Percentiles rank a stretch among this genome's conserved stretches.
Evolutionary conservation across 2,888 invertebrate genomes (phyloP).

Genomic region (Heliconius hortense): DNA sequence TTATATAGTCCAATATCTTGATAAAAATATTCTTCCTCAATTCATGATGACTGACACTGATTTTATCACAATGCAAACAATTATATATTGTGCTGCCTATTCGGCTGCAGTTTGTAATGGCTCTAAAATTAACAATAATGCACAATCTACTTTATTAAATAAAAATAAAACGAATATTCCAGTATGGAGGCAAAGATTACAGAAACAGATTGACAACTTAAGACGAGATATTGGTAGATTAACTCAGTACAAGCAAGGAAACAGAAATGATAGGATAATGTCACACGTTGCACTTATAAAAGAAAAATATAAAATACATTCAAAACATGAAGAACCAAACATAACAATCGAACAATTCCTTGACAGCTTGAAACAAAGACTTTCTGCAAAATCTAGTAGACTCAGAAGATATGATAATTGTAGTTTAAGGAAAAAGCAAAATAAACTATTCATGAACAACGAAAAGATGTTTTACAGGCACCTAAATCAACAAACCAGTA

Average conservation of each 20-base stretch:
- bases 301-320: no score
- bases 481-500: background rate
- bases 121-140: background rate
- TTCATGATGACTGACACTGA: background rate
- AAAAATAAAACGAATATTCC: background rate
- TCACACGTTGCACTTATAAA: no score
- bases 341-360: background rate
- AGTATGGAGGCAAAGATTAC: background rate
- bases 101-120: background rate
- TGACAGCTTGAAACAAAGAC: constrained; percentile 6
- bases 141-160: background rate
- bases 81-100: background rate
- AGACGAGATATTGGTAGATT: no score
- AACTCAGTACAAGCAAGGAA: no score
- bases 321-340: background rate
- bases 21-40: constrained; percentile 9
- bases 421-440: no score
- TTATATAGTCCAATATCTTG: background rate
- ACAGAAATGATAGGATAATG: background rate
- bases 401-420: constrained; percentile 6
- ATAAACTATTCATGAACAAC: background rate
- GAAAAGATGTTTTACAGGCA: constrained; percentile 1
- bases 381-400: constrained; percentile 2
- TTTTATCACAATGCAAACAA: background rate
- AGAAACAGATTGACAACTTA: no score